Percentiles rank a stretch among this genome's conserved stretches.
Evolutionary conservation across 2,888 invertebrate species (phyloP).

Genomic region (Trichogramma dendrolimi): DNA sequence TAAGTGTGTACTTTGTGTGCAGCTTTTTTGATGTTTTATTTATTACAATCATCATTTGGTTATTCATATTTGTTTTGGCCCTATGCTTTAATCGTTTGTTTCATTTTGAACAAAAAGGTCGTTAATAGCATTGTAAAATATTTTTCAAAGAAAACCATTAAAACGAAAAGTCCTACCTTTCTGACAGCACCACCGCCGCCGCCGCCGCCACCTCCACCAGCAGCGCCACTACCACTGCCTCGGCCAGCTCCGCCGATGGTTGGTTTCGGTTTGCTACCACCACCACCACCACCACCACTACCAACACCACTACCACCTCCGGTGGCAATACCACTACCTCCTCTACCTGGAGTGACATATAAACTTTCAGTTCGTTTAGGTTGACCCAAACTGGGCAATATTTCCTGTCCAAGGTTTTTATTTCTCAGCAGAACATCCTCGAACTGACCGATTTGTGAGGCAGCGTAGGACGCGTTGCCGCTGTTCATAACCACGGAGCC

Average conservation of each 20-base stretch:
- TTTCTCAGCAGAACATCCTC: conserved; percentile 79
- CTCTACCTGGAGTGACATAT: conserved; percentile 56
- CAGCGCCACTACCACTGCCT: conserved; percentile 40
- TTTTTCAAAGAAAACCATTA: conserved; percentile 10
- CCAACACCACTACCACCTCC: conserved; percentile 38
- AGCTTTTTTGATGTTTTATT: too few species aligned
- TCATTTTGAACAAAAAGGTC: too few species aligned
- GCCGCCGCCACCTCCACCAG: conserved; percentile 52
- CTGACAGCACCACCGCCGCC: conserved; percentile 32
- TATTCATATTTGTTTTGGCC: too few species aligned
- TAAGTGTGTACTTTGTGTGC: too few species aligned
- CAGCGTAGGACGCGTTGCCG: conserved; percentile 55
- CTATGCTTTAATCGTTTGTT: too few species aligned
- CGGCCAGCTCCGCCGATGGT: conserved; percentile 46
- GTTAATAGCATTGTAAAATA: too few species aligned
- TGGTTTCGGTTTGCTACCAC: conserved; percentile 37
- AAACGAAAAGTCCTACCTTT: conserved; percentile 40
- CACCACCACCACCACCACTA: conserved; percentile 36
- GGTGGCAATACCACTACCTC: conserved; percentile 32
- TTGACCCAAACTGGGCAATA: conserved; percentile 80
- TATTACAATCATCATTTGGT: too few species aligned
- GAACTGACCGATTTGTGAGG: conserved; percentile 60
- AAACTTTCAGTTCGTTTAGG: conserved; percentile 89
- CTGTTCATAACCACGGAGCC: conserved; percentile 53
- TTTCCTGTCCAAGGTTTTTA: conserved; percentile 80